Base-by-base conservation (phyloP, 2,113 vertebrate species). In the Malurus elegans region DNA sequence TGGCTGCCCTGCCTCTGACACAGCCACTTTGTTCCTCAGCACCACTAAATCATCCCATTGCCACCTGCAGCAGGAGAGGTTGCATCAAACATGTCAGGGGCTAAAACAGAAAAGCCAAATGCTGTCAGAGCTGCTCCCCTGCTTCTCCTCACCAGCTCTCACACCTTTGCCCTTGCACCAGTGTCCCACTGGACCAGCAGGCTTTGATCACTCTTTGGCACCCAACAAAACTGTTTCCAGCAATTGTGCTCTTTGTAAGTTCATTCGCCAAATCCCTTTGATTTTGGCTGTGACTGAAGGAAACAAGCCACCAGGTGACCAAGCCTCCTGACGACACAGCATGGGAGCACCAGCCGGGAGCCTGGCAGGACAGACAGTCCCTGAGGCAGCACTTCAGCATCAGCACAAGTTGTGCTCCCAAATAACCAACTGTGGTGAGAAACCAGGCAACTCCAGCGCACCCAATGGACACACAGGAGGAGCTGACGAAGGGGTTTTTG, bases 1-100 rank as follows among this genome's bases (percentile, higher is more conserved):
- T n/a, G 44, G 32, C 28, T 2, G 1, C 45, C 4, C 28, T 76
- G 50, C 34, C n/a, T 84, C 47, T 0, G 0, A 50, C 6, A 2
- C 47, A 58, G 47, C 28, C 3, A 0, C 47, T 86, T 83, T 34
- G 23, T 14, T 29, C 38, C 48, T n/a, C 53, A 66, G 62, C 29
- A 16, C 31, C 31, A 8, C 25, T 65, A 58, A 91, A 50, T 54
- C 61, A 54, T 23, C 24, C 60, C n/a, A 34, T 1, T 6, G 20
- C 58, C 65, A 64, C 38, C 58, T 47, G 32, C 14, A 53, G 51
- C 58, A 61, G 40, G 8, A 58, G 23, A 71, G 86, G 75, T 24
- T 56, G 10, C 47, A 80, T 23, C 44, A 40, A 36, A 21, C 4
- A 5, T 48, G 19, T 32, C 21, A 62, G 34, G 23, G 18, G 19